Evolutionary conservation across 2,113 vertebrate genomes (phyloP), one percentile per base, ranked within the genome.

Genomic region (Gobius niger): DNA sequence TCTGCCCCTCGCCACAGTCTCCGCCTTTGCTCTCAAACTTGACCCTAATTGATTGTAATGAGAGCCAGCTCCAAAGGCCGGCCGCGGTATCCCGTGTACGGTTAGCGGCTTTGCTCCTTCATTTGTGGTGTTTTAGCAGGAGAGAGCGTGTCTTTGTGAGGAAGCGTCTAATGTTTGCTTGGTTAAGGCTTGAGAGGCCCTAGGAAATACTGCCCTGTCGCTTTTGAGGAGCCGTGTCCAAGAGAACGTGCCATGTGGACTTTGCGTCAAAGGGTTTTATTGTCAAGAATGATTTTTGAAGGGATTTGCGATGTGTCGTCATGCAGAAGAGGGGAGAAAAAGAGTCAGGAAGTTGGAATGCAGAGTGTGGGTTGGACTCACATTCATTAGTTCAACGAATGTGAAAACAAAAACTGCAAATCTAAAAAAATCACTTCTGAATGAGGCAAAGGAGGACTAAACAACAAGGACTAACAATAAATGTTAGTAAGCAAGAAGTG

Each of bases 31-130:
- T 81, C 83, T 82, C 73, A 70, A 34, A 84, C 81, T 84, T 91
- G 90, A 91, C 82, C 82, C 83, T 88, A 89, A 91, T 91, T 90
- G 90, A 83, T 74, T 82, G 59, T 90, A 91, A 91, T 89, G 85
- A 91, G 86, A 76, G 70, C 66, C 72, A 75, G 72, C 82, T 75
- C 73, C 77, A 66, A 70, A 76, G 67, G 67, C 78, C 68, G 77
- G 78, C 74, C 83, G 76, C 68, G 54, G 62, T 44, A 56, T 80
- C 82, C 54, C 50, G 63, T 34, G 2, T 77, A 68, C 24, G 67
- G 56, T 81, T 66, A 70, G 56, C 69, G 73, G 46, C 76, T 57
- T 81, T 84, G 72, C 72, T 72, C 42, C 82, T 79, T 75, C 44
- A 5, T 81, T 78, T 78, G 63, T 68, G 68, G 40, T 80, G 62